Conservation (phyloP, 2,113 vertebrate genomes). For the Polypterus bichir region DNA sequence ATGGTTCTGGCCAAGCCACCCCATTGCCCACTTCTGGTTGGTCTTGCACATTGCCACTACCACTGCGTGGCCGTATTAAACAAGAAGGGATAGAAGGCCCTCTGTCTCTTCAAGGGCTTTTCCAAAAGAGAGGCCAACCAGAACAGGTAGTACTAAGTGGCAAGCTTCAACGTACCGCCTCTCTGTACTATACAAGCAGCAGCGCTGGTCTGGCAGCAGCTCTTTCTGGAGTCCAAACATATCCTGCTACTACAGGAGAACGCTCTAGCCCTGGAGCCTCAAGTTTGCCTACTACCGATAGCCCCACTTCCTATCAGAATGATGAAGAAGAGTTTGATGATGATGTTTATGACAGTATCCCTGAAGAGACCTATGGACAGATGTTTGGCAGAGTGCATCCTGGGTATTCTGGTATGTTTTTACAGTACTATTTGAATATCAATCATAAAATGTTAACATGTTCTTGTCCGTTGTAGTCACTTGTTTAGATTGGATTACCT, state of each 20-base stretch:
- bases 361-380: constrained; percentile 79
- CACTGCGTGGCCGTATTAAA: constrained; percentile 70
- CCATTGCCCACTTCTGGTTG: constrained; percentile 52
- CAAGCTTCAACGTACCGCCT: constrained; percentile 28
- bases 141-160: constrained; percentile 30
- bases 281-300: constrained; percentile 91
- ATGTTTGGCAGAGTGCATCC: constrained; percentile 66
- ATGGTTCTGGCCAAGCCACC: constrained; percentile 42
- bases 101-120: constrained; percentile 28
- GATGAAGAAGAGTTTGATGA: constrained; percentile 94
- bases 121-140: constrained; percentile 33
- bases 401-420: too few relatives aligned
- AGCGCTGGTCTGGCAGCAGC: constrained; percentile 23
- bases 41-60: constrained; percentile 67
- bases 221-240: constrained; percentile 60
- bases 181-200: constrained; percentile 33
- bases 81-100: constrained; percentile 68
- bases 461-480: neutral
- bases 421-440: neutral
- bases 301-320: constrained; percentile 93
- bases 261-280: constrained; percentile 78
- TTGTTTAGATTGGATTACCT: constrained; percentile 2
- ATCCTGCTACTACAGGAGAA: constrained; percentile 42
- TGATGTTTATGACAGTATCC: constrained; percentile 80
- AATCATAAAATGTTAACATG: neutral